Conservation (phyloP, 2,888 invertebrate genomes). For the Nephrocerus scutellatus region DNA sequence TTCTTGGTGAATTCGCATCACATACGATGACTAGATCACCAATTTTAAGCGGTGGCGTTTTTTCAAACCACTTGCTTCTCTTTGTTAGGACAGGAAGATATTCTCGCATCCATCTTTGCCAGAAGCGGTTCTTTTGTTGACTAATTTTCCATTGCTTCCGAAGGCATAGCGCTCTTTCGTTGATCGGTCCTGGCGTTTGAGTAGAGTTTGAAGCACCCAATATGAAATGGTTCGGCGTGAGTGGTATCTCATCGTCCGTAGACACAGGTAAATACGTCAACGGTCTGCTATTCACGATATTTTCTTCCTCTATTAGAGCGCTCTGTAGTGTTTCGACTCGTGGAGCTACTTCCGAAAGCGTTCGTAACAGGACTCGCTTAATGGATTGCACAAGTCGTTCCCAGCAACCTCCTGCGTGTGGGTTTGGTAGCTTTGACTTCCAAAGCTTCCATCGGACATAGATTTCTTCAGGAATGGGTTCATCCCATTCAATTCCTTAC, state of each 20-base stretch:
- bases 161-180: not conserved
- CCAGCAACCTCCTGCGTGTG: slow-evolving; percentile 22
- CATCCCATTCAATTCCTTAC: slow-evolving; percentile 15
- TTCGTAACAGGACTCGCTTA: slow-evolving; percentile 1
- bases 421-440: too few relatives aligned
- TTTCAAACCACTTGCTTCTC: slow-evolving; percentile 10
- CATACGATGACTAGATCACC: slow-evolving; percentile 16
- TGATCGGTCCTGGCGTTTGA: not conserved
- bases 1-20: slow-evolving; percentile 18
- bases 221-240: slow-evolving; percentile 3
- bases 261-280: slow-evolving; percentile 9
- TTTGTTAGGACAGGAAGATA: slow-evolving; percentile 9
- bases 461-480: slow-evolving; percentile 8
- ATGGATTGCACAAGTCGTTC: slow-evolving; percentile 6
- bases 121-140: slow-evolving; percentile 6
- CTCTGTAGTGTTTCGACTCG: slow-evolving; percentile 11
- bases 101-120: slow-evolving; percentile 9
- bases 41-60: slow-evolving; percentile 2
- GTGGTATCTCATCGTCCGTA: not conserved
- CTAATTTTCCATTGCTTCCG: slow-evolving; percentile 3
- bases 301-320: slow-evolving; percentile 9
- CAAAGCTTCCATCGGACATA: too few relatives aligned
- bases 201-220: not conserved
- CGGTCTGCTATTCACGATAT: slow-evolving; percentile 12
- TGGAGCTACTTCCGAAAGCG: slow-evolving; percentile 6